Conservation (phyloP, 1,140 invertebrate genomes). For the Achroia grisella region DNA sequence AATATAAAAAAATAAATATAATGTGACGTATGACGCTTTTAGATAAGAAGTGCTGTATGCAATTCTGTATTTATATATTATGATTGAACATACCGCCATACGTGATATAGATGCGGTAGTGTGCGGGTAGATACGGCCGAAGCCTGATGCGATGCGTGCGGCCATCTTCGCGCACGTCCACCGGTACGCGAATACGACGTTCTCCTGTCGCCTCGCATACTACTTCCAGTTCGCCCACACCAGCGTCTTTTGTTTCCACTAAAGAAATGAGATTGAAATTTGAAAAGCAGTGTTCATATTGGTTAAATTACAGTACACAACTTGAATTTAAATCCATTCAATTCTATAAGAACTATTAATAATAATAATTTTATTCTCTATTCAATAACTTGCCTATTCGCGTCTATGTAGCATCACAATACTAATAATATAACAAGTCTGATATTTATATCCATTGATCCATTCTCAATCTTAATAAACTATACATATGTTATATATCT, state of each 20-base stretch:
- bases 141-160: slow-evolving; percentile 88
- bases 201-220: slow-evolving; percentile 86
- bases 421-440: no score
- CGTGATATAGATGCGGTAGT: slow-evolving; percentile 90
- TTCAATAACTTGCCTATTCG: no score
- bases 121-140: slow-evolving; percentile 89
- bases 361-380: no score
- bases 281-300: no score
- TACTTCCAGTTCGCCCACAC: slow-evolving; percentile 92
- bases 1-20: no score
- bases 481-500: background rate
- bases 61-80: no score
- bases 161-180: slow-evolving; percentile 85
- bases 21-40: no score
- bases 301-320: no score
- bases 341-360: no score
- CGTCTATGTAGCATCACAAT: no score
- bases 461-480: background rate
- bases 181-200: slow-evolving; percentile 87
- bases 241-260: slow-evolving; percentile 92
- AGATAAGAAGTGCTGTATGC: no score
- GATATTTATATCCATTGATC: no score
- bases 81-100: slow-evolving; percentile 79
- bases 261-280: slow-evolving; percentile 41
- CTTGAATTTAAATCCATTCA: background rate